Conservation (phyloP, 1,140 invertebrate species). For the Drosophila nebulosa region DNA sequence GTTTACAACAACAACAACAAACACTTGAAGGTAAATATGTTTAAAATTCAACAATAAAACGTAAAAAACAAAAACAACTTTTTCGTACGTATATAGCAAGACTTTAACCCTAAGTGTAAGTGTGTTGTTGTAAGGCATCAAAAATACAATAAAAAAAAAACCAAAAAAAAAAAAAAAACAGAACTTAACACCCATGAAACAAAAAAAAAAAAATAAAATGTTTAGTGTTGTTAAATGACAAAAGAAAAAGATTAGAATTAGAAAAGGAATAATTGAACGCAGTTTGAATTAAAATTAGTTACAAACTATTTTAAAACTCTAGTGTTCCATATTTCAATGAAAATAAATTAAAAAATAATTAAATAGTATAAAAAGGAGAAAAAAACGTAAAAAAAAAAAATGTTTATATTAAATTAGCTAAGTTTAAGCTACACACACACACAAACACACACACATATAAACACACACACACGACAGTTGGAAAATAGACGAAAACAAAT, state of each 20-base stretch:
- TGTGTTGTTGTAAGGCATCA: slow-evolving; percentile 35
- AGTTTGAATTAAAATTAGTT: slow-evolving; percentile 74
- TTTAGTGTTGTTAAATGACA: slow-evolving; percentile 66
- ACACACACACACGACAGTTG: slow-evolving; percentile 34
- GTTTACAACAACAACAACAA: slow-evolving; percentile 36
- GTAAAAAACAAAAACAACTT: slow-evolving; percentile 27
- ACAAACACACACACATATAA: neutral
- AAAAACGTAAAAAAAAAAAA: slow-evolving; percentile 21
- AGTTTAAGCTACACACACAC: slow-evolving; percentile 40
- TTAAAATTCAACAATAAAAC: slow-evolving; percentile 36
- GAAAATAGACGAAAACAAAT: slow-evolving; percentile 72
- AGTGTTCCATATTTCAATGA: slow-evolving; percentile 79
- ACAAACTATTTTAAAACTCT: slow-evolving; percentile 77
- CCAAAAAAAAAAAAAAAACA: slow-evolving; percentile 15
- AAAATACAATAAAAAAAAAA: too few relatives aligned
- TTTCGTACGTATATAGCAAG: slow-evolving; percentile 66
- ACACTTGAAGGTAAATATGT: slow-evolving; percentile 29
- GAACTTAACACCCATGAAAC: slow-evolving; percentile 15
- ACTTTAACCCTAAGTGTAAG: slow-evolving; percentile 50
- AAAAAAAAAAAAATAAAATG: slow-evolving; percentile 22
- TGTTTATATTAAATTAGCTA: slow-evolving; percentile 52
- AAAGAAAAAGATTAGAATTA: slow-evolving; percentile 45
- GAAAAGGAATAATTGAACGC: slow-evolving; percentile 38
- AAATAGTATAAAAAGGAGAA: slow-evolving; percentile 18
- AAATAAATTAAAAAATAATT: slow-evolving; percentile 42